phyloP scores from a whole-genome alignment of 2,888 invertebrate species.

The Icerya purchasi region DNA sequence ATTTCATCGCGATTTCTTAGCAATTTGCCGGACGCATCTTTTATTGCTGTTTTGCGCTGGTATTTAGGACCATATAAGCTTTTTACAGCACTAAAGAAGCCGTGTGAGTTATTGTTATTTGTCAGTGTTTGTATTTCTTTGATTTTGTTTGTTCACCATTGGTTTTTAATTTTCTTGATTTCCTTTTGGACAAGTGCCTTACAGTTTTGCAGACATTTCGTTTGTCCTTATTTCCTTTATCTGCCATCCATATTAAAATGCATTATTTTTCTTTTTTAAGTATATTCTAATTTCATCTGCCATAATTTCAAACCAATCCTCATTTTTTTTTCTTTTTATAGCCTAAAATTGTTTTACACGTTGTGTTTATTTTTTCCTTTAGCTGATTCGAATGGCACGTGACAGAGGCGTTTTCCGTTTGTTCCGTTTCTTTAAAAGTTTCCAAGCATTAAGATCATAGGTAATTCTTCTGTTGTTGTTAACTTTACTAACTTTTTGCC shows the following conservation, averaged over 20 bases:
- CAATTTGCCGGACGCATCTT: background rate
- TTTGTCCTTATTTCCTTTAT: background rate
- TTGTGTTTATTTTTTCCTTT: background rate
- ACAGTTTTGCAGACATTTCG: background rate
- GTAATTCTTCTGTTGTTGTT: background rate
- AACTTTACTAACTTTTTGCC: background rate
- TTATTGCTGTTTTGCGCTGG: background rate
- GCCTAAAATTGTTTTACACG: background rate
- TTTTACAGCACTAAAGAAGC: background rate
- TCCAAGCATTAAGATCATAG: background rate
- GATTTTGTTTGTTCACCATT: background rate
- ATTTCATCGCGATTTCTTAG: background rate
- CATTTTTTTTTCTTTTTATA: background rate
- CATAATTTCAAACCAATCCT: constrained; percentile 3
- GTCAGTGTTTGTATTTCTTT: constrained; percentile 3
- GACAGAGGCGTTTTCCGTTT: background rate
- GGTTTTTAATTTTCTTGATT: background rate
- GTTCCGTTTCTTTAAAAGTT: background rate
- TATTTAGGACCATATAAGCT: background rate
- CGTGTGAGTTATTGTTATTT: background rate
- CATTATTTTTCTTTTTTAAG: background rate
- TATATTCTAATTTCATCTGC: background rate
- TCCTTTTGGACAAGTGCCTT: background rate
- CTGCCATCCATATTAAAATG: background rate
- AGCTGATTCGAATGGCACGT: background rate